Conservation (phyloP, 2,797 vertebrate genomes). For the Carduelis carduelis region DNA sequence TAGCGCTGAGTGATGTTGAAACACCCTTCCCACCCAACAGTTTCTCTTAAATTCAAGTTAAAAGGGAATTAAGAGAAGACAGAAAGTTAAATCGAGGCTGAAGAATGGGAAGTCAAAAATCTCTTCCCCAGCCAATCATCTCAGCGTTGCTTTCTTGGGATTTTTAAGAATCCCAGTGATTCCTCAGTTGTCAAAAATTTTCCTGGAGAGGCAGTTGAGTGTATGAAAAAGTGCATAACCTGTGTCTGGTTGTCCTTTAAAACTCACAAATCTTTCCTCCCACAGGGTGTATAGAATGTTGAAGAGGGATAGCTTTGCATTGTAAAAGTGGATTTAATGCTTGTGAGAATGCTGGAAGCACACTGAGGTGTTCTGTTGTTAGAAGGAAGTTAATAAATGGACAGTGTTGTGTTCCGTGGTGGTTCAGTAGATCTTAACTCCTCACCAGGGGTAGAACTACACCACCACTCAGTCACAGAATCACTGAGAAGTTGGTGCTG, state of each 20-base stretch:
- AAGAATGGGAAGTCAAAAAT: neutral
- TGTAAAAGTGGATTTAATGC: neutral
- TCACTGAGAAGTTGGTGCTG: neutral
- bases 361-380: neutral
- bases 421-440: neutral
- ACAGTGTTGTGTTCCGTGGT: rapidly evolving
- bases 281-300: neutral
- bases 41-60: neutral
- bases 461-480: neutral
- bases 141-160: neutral
- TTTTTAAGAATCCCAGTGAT: neutral
- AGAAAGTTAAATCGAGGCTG: neutral
- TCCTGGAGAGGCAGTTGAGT: neutral
- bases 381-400: neutral
- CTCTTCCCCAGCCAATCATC: neutral
- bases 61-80: neutral
- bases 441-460: neutral
- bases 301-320: neutral
- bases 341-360: neutral
- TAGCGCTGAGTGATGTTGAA: neutral
- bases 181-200: neutral
- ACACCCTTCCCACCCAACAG: neutral
- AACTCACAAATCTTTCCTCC: neutral
- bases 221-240: neutral
- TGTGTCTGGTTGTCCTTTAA: neutral